Conservation (phyloP, 1,140 invertebrate species). For the Telenomus remus region DNA sequence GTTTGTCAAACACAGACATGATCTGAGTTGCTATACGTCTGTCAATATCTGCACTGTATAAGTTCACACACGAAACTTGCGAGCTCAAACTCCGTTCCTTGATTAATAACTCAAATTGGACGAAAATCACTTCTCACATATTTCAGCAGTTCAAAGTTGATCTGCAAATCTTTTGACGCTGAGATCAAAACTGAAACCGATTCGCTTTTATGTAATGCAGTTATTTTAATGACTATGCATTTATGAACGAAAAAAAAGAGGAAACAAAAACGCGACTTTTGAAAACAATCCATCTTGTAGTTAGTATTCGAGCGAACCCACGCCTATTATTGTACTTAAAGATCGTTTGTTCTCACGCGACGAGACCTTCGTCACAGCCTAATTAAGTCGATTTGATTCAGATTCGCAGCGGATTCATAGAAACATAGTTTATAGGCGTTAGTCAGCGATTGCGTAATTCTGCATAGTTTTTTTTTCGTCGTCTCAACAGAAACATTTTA, state of each 20-base stretch:
- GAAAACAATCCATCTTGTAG: neutral
- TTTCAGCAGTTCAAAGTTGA: too few species aligned
- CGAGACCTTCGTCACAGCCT: constrained; percentile 36
- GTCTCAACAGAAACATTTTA: constrained; percentile 31
- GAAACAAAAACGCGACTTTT: neutral
- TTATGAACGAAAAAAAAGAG: neutral
- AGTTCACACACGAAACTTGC: too few species aligned
- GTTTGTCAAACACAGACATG: too few species aligned
- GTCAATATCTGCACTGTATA: too few species aligned
- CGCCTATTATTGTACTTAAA: constrained; percentile 25
- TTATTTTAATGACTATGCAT: too few species aligned
- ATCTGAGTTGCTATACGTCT: too few species aligned
- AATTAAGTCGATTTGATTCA: constrained; percentile 42
- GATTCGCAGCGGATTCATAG: constrained; percentile 20
- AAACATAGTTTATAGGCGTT: constrained; percentile 12
- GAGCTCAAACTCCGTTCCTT: too few species aligned
- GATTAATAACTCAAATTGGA: too few species aligned
- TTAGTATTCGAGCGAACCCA: constrained; percentile 15
- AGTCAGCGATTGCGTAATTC: constrained; percentile 30
- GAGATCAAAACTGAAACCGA: too few species aligned
- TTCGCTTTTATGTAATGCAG: too few species aligned
- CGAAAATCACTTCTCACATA: too few species aligned
- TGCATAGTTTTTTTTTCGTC: neutral
- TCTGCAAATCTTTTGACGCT: too few species aligned
- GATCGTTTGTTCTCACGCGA: constrained; percentile 35